These are phyloP conservation scores for Glossosoma conforme DNA, from an alignment of 1,140 invertebrate genomes.

Conservation along the genomic window DNA sequence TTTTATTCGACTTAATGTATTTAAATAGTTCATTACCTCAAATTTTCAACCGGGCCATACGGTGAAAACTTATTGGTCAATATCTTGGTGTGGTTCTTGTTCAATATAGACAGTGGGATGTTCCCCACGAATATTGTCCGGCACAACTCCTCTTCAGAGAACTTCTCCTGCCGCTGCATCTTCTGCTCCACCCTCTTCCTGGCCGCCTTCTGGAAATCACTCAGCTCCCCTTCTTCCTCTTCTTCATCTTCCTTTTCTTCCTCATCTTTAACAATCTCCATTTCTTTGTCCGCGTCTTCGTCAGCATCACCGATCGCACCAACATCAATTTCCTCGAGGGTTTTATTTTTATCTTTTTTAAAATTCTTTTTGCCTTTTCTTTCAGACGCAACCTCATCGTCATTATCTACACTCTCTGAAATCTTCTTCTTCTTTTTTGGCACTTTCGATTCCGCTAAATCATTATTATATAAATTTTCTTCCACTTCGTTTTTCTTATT, in stretches of 20 bases:
- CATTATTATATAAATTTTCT: not conserved
- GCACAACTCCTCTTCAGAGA: conserved; percentile 17
- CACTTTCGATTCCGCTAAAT: not conserved
- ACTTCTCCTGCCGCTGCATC: conserved; percentile 14
- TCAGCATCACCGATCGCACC: too few species aligned
- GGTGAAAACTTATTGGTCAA: conserved; percentile 21
- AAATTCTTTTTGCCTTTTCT: too few species aligned
- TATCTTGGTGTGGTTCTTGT: conserved; percentile 23
- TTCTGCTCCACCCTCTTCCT: conserved; percentile 21
- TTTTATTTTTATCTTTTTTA: too few species aligned
- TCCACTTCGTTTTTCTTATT: not conserved
- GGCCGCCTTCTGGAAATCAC: conserved; percentile 26
- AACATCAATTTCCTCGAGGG: too few species aligned
- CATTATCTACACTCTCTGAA: too few species aligned
- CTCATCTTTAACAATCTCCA: too few species aligned
- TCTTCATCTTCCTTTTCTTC: conserved; percentile 17
- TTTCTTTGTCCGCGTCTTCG: too few species aligned
- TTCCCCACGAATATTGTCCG: conserved; percentile 28
- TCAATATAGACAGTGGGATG: conserved; percentile 23
- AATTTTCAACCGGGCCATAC: conserved; percentile 26
- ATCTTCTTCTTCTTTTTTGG: too few species aligned
- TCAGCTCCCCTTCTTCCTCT: conserved; percentile 6
- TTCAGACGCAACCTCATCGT: too few species aligned
- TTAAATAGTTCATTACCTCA: conserved; percentile 22
- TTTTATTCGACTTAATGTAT: not conserved